Conservation (phyloP, 2,113 vertebrate genomes). For the Notechis scutatus region DNA sequence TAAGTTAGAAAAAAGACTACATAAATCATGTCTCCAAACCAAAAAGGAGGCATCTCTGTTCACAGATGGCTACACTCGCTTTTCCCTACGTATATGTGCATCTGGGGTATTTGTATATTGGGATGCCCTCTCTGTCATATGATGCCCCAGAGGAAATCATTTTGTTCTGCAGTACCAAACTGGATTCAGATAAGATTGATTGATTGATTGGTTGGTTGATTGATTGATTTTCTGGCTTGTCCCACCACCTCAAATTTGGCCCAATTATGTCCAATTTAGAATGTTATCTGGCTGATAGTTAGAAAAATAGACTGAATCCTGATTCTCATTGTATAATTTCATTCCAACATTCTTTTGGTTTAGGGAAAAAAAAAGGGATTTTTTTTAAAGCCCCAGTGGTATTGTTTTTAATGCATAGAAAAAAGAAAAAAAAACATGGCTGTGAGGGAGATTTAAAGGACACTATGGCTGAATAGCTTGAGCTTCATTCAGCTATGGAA, state of each 20-base stretch:
- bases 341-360: neutral
- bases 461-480: neutral
- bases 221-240: neutral
- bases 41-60: neutral
- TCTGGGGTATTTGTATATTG: neutral
- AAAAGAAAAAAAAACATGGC: neutral
- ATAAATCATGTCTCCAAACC: neutral
- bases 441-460: neutral
- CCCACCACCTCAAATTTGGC: neutral
- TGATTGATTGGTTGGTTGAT: neutral
- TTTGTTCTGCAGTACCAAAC: neutral
- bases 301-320: neutral
- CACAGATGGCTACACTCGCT: neutral
- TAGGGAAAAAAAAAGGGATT: neutral
- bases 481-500: neutral
- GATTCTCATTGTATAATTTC: neutral
- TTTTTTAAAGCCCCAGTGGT: neutral
- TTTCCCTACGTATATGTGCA: neutral
- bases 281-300: neutral
- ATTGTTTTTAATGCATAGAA: neutral
- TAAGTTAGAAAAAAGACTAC: neutral
- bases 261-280: neutral
- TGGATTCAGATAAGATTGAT: neutral
- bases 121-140: neutral
- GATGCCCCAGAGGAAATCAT: neutral